Base-by-base conservation (phyloP, 2,797 vertebrate species). In the Paratrypauchen microcephalus region DNA sequence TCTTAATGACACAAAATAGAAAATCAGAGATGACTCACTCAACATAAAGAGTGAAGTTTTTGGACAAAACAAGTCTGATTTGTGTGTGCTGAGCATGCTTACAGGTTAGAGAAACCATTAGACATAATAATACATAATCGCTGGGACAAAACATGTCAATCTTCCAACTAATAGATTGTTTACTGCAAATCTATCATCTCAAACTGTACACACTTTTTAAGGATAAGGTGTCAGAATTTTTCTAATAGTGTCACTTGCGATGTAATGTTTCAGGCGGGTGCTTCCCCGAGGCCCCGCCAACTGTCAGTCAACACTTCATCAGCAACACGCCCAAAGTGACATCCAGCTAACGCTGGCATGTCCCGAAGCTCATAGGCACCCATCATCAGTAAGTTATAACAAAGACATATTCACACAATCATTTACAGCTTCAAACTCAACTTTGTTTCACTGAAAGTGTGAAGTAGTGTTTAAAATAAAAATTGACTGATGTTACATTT, bases 241-340 rank as follows among this genome's bases (percentile, higher is more conserved):
- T 76, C 77, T 80, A 86, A 87, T 81, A 73, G 81, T 82, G 81
- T 83, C 83, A 79, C 70, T 75, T 72, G 71, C 73, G 59, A 69
- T 72, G 62, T 76, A 54, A 72, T 78, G 76, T 82, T 74, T 89
- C 80, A 83, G 86, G 72, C 87, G 82, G 85, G 66, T 81, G 78
- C 69, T 77, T 79, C 82, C 88, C 79, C 7, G 64, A 78, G 73
- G 81, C 74, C 66, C 68, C 11, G 30, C 65, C 69, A 72, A 68
- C 80, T 86, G 83, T 87, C 84, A 86, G 52, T 87, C 79, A 85
- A 80, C 76, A 81, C 72, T 76, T 76, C 68, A 67, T 83, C 82
- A 80, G 81, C 79, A 76, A 73, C 76, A 76, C 72, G 81, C 86
- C 84, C 81, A 65, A 71, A 74, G 81, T 83, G 84, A 88, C 83